A percentile compares a stretch with the other conserved stretches of the same genome.
These are phyloP conservation scores for Eupeodes corollae DNA, from an alignment of 1,140 invertebrate species.

Conservation along the genomic window DNA sequence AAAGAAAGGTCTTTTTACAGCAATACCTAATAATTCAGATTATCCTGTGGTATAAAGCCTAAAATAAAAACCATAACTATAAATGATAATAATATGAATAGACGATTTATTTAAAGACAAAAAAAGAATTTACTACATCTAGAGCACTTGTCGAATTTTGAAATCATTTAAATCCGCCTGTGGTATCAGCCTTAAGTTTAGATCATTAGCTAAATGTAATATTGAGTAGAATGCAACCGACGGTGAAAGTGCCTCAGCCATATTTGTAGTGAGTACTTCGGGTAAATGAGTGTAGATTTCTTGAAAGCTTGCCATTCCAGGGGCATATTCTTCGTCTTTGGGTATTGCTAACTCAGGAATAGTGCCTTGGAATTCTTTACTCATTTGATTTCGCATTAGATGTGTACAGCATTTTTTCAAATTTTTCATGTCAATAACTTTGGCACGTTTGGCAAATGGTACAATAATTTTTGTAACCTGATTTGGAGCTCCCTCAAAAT, in stretches of 20 bases:
- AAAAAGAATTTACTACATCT: constrained; percentile 1
- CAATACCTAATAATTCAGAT: not conserved
- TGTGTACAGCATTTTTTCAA: constrained; percentile 52
- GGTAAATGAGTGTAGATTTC: constrained; percentile 48
- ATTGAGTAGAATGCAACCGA: constrained; percentile 61
- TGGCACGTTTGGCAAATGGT: constrained; percentile 56
- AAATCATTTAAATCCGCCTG: constrained; percentile 26
- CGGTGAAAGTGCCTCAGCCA: constrained; percentile 53
- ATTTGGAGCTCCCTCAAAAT: constrained; percentile 29
- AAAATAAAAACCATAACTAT: not conserved
- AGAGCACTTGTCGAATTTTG: constrained; percentile 26
- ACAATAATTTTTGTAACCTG: constrained; percentile 50
- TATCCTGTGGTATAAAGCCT: too few relatives aligned
- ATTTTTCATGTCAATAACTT: constrained; percentile 63
- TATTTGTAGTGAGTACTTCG: constrained; percentile 41
- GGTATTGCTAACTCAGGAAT: constrained; percentile 15
- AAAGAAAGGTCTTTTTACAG: not conserved
- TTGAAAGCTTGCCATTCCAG: constrained; percentile 33
- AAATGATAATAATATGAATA: not conserved
- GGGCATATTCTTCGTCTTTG: constrained; percentile 17
- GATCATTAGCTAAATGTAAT: constrained; percentile 66
- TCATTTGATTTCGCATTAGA: constrained; percentile 28
- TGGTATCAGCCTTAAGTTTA: constrained; percentile 32
- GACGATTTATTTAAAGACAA: not conserved
- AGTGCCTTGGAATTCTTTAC: not conserved